Percentiles rank a stretch among this genome's conserved stretches.
phyloP scores from a whole-genome alignment of 2,797 vertebrate species.

The Diplodus puntazzo region DNA sequence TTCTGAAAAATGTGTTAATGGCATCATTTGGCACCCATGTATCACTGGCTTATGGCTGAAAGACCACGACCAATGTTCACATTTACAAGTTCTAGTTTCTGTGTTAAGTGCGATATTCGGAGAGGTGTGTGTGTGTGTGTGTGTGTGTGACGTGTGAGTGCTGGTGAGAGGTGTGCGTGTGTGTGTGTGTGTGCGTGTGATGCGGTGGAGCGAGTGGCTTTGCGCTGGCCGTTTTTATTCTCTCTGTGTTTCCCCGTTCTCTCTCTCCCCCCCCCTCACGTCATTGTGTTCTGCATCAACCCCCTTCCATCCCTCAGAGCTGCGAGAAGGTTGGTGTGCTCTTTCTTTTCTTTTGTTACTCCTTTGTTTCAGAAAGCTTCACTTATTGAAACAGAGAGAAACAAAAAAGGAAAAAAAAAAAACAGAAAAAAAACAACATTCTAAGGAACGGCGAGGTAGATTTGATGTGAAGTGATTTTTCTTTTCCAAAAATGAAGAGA shows the following conservation, averaged over 20 bases:
- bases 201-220: slow-evolving; percentile 81
- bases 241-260: slow-evolving; percentile 99
- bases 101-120: slow-evolving; percentile 59
- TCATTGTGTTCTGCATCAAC: slow-evolving; percentile 99
- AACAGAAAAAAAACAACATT: slow-evolving; percentile 19
- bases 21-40: slow-evolving; percentile 29
- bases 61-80: slow-evolving; percentile 60
- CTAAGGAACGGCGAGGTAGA: slow-evolving; percentile 61
- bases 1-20: not conserved
- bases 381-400: slow-evolving; percentile 81
- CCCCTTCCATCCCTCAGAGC: slow-evolving; percentile 99
- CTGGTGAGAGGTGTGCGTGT: slow-evolving; percentile 11
- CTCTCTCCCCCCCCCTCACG: slow-evolving; percentile 94
- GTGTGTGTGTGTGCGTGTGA: slow-evolving; percentile 20
- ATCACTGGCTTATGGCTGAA: slow-evolving; percentile 36
- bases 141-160: slow-evolving; percentile 11
- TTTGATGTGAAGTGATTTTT: slow-evolving; percentile 64
- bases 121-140: slow-evolving; percentile 46
- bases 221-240: slow-evolving; percentile 99
- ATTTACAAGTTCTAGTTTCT: slow-evolving; percentile 58
- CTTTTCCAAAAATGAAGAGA: slow-evolving; percentile 65
- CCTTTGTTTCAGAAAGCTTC: slow-evolving; percentile 93
- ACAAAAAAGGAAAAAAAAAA: slow-evolving; percentile 62
- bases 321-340: slow-evolving; percentile 99
- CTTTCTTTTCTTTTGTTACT: slow-evolving; percentile 98